Evolutionary conservation across 2,888 invertebrate species (phyloP).

Genomic region (Drosophila mayaguana): DNA sequence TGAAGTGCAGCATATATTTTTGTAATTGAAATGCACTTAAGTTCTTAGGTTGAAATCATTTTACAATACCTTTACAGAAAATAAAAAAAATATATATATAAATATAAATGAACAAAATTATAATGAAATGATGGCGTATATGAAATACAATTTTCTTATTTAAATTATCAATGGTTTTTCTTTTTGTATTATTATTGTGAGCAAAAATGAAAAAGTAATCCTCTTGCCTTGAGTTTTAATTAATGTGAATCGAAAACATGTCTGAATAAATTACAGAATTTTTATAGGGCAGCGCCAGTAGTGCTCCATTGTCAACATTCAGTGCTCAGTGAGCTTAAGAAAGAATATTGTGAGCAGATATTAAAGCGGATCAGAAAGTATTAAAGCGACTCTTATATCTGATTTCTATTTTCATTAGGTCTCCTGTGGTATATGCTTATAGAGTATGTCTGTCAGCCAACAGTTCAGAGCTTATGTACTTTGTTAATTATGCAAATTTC

Average conservation of each 20-base stretch:
- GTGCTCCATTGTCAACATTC: neutral
- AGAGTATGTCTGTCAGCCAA: neutral
- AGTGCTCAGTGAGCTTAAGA: neutral
- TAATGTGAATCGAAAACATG: neutral
- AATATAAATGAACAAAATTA: neutral
- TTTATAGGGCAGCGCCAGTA: no score
- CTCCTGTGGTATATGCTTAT: neutral
- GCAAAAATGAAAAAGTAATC: neutral
- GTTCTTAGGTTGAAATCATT: constrained; percentile 51
- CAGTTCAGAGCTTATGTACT: neutral
- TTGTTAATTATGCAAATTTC: constrained; percentile 38
- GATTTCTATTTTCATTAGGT: neutral
- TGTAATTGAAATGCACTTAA: constrained; percentile 78
- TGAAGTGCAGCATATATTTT: constrained; percentile 29
- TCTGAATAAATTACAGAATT: no score
- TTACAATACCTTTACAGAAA: constrained; percentile 1
- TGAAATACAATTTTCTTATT: neutral
- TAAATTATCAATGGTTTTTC: neutral
- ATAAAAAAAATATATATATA: neutral
- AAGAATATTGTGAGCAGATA: no score
- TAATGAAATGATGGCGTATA: neutral
- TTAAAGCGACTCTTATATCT: neutral
- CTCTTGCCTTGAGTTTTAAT: neutral
- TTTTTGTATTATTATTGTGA: no score
- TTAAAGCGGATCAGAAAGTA: no score